These are phyloP conservation scores for Neotoma lepida DNA, from an alignment of 2,113 vertebrate genomes.

Conservation along the genomic window DNA sequence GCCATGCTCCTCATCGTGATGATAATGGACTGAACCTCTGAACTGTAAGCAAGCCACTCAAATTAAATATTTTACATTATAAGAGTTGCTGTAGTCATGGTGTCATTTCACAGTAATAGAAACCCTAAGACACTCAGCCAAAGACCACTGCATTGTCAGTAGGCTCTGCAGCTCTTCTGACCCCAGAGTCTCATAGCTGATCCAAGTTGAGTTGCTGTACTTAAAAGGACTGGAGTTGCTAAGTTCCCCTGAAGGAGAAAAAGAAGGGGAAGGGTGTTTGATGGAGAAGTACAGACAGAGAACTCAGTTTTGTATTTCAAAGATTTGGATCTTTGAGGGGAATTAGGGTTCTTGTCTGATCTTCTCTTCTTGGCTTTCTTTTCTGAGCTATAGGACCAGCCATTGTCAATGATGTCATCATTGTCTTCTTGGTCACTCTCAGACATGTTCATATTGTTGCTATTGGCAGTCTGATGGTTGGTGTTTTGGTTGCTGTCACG, in stretches of 20 bases:
- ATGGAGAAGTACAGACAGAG: constrained; percentile 81
- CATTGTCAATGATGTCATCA: constrained; percentile 97
- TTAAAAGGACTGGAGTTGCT: constrained; percentile 88
- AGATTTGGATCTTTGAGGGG: constrained; percentile 96
- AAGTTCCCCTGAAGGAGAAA: constrained; percentile 88
- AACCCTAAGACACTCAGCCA: too few species aligned
- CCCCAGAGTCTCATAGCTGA: constrained; percentile 95
- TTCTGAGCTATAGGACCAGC: constrained; percentile 98
- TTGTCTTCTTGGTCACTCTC: constrained; percentile 99
- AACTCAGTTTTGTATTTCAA: constrained; percentile 93
- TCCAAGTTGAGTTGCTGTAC: constrained; percentile 93
- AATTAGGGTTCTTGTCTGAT: constrained; percentile 97
- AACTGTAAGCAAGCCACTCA: too few species aligned
- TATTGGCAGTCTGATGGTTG: constrained; percentile 95
- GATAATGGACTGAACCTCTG: too few species aligned
- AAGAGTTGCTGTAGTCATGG: too few species aligned
- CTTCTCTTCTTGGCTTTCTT: constrained; percentile 99
- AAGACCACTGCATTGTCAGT: constrained; percentile 85
- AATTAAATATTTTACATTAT: too few species aligned
- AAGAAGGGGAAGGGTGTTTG: constrained; percentile 80
- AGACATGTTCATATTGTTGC: constrained; percentile 97
- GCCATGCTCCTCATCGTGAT: too few species aligned
- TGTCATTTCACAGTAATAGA: too few species aligned
- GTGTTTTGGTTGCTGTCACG: constrained; percentile 97
- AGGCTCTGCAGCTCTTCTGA: constrained; percentile 94